Percentiles rank a stretch among this genome's conserved stretches.
Evolutionary conservation across 2,797 vertebrate species (phyloP).

Genomic region (Babyrousa celebensis): DNA sequence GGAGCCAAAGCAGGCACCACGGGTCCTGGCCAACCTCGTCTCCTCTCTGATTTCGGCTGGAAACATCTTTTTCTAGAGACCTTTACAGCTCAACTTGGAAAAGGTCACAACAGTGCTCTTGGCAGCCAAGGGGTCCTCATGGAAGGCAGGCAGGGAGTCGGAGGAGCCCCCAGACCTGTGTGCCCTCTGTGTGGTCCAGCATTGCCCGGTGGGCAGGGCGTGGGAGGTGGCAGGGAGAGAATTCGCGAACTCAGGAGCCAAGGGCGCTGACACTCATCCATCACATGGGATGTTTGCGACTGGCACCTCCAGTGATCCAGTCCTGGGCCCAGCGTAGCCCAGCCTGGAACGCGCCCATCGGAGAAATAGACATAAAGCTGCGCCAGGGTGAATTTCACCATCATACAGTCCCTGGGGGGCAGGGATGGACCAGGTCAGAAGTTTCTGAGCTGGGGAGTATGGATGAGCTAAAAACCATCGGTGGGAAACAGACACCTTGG

Average conservation of each 20-base stretch:
- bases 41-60: background rate
- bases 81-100: slow-evolving; percentile 22
- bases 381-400: background rate
- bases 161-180: background rate
- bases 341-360: background rate
- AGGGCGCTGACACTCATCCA: background rate
- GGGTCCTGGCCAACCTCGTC: background rate
- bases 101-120: background rate
- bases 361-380: background rate
- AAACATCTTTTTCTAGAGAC: slow-evolving; percentile 63
- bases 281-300: background rate
- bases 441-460: background rate
- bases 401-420: too few relatives aligned
- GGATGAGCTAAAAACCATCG: background rate
- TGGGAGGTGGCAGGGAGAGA: fast-evolving
- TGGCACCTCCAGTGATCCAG: background rate
- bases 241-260: background rate
- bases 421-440: background rate
- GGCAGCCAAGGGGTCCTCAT: background rate
- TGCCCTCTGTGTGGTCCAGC: background rate
- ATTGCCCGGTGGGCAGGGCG: background rate
- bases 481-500: background rate
- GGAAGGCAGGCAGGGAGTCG: fast-evolving
- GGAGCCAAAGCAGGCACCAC: fast-evolving
- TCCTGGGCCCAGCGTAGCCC: background rate